These are phyloP conservation scores for Punctoribates punctum DNA, from an alignment of 2,888 invertebrate genomes.

Conservation along the genomic window DNA sequence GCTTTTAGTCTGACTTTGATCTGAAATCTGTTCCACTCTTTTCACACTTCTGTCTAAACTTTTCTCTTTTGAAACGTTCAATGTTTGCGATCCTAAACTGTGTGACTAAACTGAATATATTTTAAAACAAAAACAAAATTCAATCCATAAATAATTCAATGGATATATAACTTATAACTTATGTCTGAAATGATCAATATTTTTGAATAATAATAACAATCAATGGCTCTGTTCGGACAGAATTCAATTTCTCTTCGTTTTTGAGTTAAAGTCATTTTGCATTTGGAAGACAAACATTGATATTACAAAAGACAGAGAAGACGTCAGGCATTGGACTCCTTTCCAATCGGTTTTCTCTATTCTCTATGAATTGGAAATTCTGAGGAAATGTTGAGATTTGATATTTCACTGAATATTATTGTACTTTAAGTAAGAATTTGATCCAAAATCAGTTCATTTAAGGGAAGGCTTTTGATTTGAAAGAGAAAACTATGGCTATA, in stretches of 20 bases:
- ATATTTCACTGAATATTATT: no score
- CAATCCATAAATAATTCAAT: not conserved
- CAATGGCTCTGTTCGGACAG: no score
- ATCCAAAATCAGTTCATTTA: no score
- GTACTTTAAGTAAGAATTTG: no score
- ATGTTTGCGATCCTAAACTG: not conserved
- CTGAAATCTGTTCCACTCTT: not conserved
- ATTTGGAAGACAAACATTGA: not conserved
- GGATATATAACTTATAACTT: no score
- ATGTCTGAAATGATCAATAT: no score
- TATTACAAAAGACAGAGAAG: not conserved
- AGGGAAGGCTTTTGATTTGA: no score
- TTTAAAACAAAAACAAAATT: not conserved
- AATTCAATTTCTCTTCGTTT: not conserved
- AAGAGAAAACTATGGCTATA: no score
- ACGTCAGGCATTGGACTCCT: not conserved
- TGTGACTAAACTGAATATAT: not conserved
- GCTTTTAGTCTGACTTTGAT: not conserved
- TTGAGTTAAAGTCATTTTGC: not conserved
- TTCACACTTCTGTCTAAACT: conserved; percentile 13
- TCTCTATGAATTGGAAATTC: not conserved
- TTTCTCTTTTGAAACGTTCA: no score
- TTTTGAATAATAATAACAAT: no score
- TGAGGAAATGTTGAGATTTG: not conserved
- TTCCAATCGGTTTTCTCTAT: not conserved